Conservation (phyloP, 2,797 vertebrate genomes). For the Vespertilio murinus region DNA sequence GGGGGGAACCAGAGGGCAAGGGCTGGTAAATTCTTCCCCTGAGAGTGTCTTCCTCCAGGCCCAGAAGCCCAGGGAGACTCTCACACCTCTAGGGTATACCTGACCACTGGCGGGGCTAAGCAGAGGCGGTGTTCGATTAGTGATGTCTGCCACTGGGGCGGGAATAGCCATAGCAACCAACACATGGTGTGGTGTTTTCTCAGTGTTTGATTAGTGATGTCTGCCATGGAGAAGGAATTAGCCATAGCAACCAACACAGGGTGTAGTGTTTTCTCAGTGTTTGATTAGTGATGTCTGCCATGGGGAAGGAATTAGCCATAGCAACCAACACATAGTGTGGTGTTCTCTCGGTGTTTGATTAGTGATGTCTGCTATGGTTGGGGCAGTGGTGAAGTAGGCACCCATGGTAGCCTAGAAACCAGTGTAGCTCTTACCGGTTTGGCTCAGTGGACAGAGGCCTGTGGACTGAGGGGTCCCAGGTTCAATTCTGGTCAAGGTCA, state of each 20-base stretch:
- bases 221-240: not conserved
- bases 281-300: conserved; percentile 41
- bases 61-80: not conserved
- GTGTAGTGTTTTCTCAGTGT: not conserved
- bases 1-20: not conserved
- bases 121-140: not conserved
- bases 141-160: conserved; percentile 19
- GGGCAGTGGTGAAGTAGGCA: not conserved
- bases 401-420: not conserved
- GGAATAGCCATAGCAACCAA: not conserved
- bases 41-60: not conserved
- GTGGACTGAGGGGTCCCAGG: no score
- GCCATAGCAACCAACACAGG: not conserved
- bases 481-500: no score
- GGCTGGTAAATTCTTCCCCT: not conserved
- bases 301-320: not conserved
- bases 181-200: not conserved
- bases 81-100: not conserved
- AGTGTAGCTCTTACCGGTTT: not conserved
- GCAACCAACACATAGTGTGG: rapidly evolving
- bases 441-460: no score
- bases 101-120: not conserved
- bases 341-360: not conserved
- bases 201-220: conserved; percentile 7
- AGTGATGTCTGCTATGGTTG: conserved; percentile 15